phyloP scores from a whole-genome alignment of 2,113 vertebrate species.

The Callopanchax toddi region DNA sequence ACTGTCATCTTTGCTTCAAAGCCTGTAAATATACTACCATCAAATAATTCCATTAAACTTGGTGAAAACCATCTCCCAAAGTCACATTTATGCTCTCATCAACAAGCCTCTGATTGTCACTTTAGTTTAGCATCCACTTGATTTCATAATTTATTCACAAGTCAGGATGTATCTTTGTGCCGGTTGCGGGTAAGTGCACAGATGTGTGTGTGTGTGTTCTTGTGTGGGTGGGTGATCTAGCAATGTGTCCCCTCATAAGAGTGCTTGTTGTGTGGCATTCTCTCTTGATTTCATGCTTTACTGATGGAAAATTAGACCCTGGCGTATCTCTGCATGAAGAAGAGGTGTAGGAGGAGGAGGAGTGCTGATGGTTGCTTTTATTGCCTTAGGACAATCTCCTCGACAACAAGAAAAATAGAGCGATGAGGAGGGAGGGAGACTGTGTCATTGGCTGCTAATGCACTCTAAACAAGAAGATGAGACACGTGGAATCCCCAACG shows the following conservation, averaged over 20 bases:
- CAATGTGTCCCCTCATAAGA: conserved; percentile 85
- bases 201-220: conserved; percentile 13
- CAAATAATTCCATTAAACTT: conserved; percentile 29
- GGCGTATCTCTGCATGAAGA: conserved; percentile 90
- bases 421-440: conserved; percentile 80
- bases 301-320: conserved; percentile 96
- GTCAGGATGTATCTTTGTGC: conserved; percentile 72
- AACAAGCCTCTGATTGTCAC: conserved; percentile 61
- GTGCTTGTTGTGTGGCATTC: conserved; percentile 90
- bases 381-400: conserved; percentile 95
- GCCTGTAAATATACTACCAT: neutral
- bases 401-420: conserved; percentile 95
- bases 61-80: conserved; percentile 35
- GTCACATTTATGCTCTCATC: conserved; percentile 55
- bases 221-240: conserved; percentile 55
- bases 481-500: conserved; percentile 85
- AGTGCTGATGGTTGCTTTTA: conserved; percentile 85
- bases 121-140: conserved; percentile 70
- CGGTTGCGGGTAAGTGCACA: conserved; percentile 7
- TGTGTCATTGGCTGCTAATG: conserved; percentile 93
- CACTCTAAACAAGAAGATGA: conserved; percentile 90
- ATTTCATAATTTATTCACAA: conserved; percentile 88
- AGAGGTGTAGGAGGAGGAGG: conserved; percentile 88
- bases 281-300: conserved; percentile 97
- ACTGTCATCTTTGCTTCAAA: conserved; percentile 14